Evolutionary conservation across 2,797 vertebrate species (phyloP).

Genomic region (Bradypus variegatus): DNA sequence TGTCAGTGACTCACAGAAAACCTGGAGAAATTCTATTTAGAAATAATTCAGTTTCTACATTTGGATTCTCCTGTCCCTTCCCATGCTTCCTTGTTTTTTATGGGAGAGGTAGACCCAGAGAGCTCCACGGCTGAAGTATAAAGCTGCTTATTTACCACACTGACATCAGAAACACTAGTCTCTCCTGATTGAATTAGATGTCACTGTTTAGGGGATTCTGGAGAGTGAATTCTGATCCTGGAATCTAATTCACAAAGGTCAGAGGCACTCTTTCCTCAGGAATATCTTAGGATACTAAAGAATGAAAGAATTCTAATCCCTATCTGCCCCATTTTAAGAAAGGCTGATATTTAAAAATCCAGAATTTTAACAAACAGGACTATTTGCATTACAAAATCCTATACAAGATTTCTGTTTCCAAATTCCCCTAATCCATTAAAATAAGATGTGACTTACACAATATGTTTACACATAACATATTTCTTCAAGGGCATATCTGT

Average conservation of each 20-base stretch:
- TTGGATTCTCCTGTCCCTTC: neutral
- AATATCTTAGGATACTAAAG: neutral
- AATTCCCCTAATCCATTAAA: neutral
- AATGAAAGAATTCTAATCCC: neutral
- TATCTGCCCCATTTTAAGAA: neutral
- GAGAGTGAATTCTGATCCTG: neutral
- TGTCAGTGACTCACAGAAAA: conserved; percentile 9
- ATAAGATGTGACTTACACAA: neutral
- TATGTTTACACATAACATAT: neutral
- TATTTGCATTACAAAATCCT: conserved; percentile 8
- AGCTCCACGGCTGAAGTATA: neutral
- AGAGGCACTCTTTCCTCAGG: neutral
- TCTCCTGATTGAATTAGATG: neutral
- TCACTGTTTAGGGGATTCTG: neutral
- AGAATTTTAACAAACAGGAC: neutral
- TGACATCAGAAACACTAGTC: neutral
- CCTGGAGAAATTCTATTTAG: conserved; percentile 19
- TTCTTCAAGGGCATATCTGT: conserved; percentile 19
- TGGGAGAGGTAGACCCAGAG: neutral
- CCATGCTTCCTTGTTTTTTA: neutral
- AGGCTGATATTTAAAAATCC: conserved; percentile 19
- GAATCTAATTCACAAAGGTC: neutral
- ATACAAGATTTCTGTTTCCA: neutral
- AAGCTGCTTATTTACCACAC: neutral
- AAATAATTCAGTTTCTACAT: conserved; percentile 28